Conservation (phyloP, 2,797 vertebrate species). For the Syndactyla subalaris region DNA sequence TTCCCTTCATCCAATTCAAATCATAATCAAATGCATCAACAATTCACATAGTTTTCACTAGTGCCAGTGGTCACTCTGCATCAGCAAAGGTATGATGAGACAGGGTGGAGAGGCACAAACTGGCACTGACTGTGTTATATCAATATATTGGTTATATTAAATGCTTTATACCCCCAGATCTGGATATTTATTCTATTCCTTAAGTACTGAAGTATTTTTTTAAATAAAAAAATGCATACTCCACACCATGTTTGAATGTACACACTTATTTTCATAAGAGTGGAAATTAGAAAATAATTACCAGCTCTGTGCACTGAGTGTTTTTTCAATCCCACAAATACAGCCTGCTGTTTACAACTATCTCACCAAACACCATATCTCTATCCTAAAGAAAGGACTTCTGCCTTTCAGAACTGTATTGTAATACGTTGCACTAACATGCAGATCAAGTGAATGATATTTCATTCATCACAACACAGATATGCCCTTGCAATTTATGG, state of each 20-base stretch:
- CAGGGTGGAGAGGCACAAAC: not conserved
- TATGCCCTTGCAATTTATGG: not conserved
- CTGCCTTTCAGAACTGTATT: not conserved
- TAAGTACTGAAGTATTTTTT: not conserved
- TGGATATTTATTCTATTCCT: not conserved
- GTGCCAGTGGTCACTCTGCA: not conserved
- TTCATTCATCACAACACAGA: not conserved
- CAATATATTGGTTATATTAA: not conserved
- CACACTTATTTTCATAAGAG: not conserved
- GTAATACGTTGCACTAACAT: not conserved
- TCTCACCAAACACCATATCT: not conserved
- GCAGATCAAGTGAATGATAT: not conserved
- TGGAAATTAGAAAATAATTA: not conserved
- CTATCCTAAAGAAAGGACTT: not conserved
- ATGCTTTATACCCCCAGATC: not conserved
- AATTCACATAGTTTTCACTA: not conserved
- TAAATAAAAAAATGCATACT: not conserved
- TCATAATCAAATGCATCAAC: not conserved
- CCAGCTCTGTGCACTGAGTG: not conserved
- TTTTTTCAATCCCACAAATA: not conserved
- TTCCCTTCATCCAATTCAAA: not conserved
- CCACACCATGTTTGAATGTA: not conserved
- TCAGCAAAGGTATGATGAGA: not conserved
- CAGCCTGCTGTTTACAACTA: not conserved
- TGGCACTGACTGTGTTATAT: not conserved